Evolutionary conservation across 1,140 invertebrate genomes (phyloP).

Genomic region (Xylocopa sonorina): DNA sequence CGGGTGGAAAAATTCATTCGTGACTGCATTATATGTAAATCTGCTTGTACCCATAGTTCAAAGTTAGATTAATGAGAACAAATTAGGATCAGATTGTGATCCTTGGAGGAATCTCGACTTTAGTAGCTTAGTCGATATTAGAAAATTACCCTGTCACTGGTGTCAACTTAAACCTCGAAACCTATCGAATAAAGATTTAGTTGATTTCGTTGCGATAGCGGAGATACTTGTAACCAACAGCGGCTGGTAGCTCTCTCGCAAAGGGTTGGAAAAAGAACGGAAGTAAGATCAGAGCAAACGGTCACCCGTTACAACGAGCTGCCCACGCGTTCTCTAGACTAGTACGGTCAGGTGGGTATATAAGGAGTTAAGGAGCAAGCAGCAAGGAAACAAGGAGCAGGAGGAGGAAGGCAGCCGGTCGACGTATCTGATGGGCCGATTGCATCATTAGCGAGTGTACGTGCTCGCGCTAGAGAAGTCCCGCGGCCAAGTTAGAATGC

Average conservation of each 20-base stretch:
- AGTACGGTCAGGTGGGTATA: slow-evolving; percentile 69
- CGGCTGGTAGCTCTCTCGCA: no score
- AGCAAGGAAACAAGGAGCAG: slow-evolving; percentile 55
- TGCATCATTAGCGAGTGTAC: slow-evolving; percentile 72
- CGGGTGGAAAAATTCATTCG: neutral
- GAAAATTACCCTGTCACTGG: no score
- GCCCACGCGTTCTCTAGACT: slow-evolving; percentile 66
- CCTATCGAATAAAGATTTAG: no score
- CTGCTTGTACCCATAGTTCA: no score
- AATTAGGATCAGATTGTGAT: no score
- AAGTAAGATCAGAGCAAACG: slow-evolving; percentile 19
- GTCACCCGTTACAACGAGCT: slow-evolving; percentile 63
- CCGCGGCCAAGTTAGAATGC: slow-evolving; percentile 18
- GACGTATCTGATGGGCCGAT: slow-evolving; percentile 69
- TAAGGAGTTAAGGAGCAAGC: slow-evolving; percentile 61
- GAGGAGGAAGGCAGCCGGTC: slow-evolving; percentile 56
- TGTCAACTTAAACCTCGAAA: no score
- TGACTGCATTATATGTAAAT: neutral
- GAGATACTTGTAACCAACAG: no score
- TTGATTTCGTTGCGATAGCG: no score
- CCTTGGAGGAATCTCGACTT: no score
- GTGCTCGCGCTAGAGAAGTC: slow-evolving; percentile 58
- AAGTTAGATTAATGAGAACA: no score
- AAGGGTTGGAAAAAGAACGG: no score
- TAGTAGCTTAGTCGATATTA: no score